These are phyloP conservation scores for Lysandra bellargus DNA, from an alignment of 2,888 invertebrate species.

Conservation along the genomic window DNA sequence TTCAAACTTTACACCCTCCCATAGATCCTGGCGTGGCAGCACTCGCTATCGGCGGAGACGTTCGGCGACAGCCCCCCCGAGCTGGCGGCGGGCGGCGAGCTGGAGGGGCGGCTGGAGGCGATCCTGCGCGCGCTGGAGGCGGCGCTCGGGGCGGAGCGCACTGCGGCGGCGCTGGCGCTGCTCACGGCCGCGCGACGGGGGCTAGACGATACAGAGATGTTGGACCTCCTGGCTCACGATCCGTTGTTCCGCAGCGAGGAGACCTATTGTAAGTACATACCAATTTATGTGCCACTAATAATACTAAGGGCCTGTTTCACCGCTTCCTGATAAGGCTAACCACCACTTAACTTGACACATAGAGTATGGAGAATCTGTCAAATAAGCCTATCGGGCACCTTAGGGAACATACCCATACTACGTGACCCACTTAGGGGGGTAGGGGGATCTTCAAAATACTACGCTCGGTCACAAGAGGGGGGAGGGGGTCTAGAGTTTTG, in stretches of 20 bases:
- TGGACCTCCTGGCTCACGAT: conserved; percentile 84
- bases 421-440: too few species aligned
- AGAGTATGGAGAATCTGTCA: too few species aligned
- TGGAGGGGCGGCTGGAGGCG: conserved; percentile 82
- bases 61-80: conserved; percentile 50
- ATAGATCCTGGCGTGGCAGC: conserved; percentile 70
- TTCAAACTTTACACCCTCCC: too few species aligned
- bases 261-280: conserved; percentile 79
- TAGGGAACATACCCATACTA: too few species aligned
- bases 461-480: too few species aligned
- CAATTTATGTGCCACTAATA: too few species aligned
- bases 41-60: conserved; percentile 73
- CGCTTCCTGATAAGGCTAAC: too few species aligned
- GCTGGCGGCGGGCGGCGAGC: conserved; percentile 66
- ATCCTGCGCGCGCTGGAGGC: conserved; percentile 86
- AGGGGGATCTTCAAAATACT: too few species aligned
- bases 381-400: too few species aligned
- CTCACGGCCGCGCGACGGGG: conserved; percentile 88
- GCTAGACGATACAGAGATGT: conserved; percentile 89
- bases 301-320: too few species aligned
- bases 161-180: conserved; percentile 85
- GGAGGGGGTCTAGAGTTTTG: too few species aligned
- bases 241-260: conserved; percentile 82
- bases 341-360: too few species aligned
- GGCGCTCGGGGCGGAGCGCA: conserved; percentile 83